Base-by-base conservation (phyloP, 2,888 invertebrate species). In the Eurois occulta region DNA sequence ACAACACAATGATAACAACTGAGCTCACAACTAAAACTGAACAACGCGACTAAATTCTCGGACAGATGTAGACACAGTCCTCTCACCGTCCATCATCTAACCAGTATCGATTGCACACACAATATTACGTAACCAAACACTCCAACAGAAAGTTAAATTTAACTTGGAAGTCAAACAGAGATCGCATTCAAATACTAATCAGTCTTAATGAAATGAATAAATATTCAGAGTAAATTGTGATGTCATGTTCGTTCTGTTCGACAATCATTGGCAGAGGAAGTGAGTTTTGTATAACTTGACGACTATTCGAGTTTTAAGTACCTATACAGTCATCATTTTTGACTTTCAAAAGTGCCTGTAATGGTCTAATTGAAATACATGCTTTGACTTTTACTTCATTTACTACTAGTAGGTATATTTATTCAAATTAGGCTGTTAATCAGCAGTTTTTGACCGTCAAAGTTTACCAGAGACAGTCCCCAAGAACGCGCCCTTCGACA, bases 81-180 rank as follows among this genome's bases (percentile, higher is more conserved):
- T 69, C 78, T 86, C 41, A 75, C 28, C 16, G 24, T 62, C 68
- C 77, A 58, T 65, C 67, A 73, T 16, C 35, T 24, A 16, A 16
- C 48, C 55, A 70, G 66, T 78, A 84, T 86, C 83, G 66, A 83
- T 84, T 78, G 75, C 73, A 55, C 43, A 73, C 43, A 46, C 7
- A 43, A 72, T 78, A 80, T 87, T 77, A 68, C 68, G 71, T 67
- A 77, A 72, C 65, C 75, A 79, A 87, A 87, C 74, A 75, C 58
- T 67, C 52, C 10, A 48, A 65, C 78, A 62, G 83, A 86, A 75
- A 69, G 84, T 83, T 78, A 83, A 86, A 86, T 83, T 74, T 86
- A 86, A 58, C 78, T 83, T 77, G 68, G 60, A 64, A 84, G 65
- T 65, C 69, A 85, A 78, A 87, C 77, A 87, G 67, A 64, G 38